These are phyloP conservation scores for crab-eating macaque (Macaca fascicularis) DNA, from an alignment of 2,113 vertebrate species.

Conservation along the genomic window DNA sequence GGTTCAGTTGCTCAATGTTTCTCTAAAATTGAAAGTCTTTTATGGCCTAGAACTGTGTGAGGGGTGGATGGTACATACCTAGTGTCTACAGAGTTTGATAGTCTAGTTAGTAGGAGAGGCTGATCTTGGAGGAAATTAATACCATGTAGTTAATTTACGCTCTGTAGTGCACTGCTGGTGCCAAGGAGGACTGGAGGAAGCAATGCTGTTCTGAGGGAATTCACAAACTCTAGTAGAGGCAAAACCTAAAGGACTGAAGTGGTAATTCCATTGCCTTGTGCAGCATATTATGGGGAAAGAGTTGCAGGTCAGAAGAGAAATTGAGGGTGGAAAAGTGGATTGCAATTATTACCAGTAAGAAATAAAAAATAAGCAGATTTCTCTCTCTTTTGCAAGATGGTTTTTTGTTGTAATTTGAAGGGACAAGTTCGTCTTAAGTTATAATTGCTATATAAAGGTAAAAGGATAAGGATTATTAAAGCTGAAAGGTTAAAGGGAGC, in stretches of 20 bases:
- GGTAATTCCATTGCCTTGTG: background rate
- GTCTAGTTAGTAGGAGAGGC: background rate
- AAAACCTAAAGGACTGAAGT: background rate
- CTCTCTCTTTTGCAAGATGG: conserved; percentile 18
- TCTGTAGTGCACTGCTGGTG: background rate
- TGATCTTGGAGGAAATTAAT: background rate
- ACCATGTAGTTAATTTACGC: background rate
- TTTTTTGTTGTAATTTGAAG: conserved; percentile 38
- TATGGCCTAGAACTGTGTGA: background rate
- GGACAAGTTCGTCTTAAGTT: conserved; percentile 14
- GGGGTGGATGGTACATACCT: background rate
- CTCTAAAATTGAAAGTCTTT: background rate
- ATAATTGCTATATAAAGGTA: background rate
- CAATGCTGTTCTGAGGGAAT: background rate
- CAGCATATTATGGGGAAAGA: background rate
- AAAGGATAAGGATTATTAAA: conserved; percentile 18
- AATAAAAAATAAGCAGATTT: conserved; percentile 1
- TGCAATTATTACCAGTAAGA: background rate
- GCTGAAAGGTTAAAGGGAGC: background rate
- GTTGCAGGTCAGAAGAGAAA: conserved; percentile 38
- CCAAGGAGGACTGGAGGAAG: background rate
- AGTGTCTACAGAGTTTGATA: background rate
- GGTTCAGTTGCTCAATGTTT: background rate
- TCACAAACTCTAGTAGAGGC: background rate
- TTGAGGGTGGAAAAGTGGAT: conserved; percentile 14